phyloP scores from a whole-genome alignment of 2,113 vertebrate species.

The Microtus pennsylvanicus region DNA sequence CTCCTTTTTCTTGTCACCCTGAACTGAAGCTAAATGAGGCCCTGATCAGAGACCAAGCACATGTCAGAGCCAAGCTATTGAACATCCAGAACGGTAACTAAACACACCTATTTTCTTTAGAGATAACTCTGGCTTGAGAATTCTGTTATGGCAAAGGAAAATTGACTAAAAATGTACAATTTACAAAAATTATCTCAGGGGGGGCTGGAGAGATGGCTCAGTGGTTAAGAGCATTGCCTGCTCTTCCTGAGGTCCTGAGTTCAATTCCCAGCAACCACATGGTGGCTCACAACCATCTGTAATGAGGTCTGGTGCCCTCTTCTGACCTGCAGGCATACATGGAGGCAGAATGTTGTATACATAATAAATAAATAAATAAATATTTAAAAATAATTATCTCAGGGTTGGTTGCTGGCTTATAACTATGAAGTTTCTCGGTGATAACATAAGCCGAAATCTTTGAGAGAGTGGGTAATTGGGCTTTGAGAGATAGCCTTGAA shows the following conservation, averaged over 20 bases:
- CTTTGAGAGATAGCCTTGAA: not conserved
- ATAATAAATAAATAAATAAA: too few species aligned
- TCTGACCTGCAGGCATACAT: too few species aligned
- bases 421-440: conserved; percentile 20
- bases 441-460: not conserved
- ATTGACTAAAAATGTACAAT: not conserved
- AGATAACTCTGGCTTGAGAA: not conserved
- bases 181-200: conserved; percentile 25
- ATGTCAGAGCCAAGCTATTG: not conserved
- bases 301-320: too few species aligned
- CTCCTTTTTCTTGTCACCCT: not conserved
- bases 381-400: too few species aligned
- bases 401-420: conserved; percentile 9
- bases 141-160: not conserved
- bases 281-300: too few species aligned
- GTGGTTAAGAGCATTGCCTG: too few species aligned
- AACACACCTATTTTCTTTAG: not conserved
- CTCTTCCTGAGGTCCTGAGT: too few species aligned
- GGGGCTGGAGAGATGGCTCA: too few species aligned
- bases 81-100: not conserved
- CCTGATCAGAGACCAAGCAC: too few species aligned
- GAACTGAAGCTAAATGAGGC: not conserved
- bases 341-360: too few species aligned
- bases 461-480: not conserved
- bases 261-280: too few species aligned